Evolutionary conservation across 1,140 invertebrate species (phyloP).

Genomic region (Hypsibius dujardini): DNA sequence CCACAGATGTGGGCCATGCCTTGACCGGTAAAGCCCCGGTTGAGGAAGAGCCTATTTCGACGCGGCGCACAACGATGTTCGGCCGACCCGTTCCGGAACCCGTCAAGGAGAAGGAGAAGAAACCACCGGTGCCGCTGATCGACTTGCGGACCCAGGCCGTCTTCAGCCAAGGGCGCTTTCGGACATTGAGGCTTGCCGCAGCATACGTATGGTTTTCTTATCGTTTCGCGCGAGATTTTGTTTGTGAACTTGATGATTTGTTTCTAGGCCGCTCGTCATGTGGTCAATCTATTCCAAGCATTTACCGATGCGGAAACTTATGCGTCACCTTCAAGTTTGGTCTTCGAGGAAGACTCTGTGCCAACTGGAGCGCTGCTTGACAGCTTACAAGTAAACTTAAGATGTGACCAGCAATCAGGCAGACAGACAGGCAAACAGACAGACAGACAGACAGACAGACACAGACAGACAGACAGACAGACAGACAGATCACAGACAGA

Average conservation of each 20-base stretch:
- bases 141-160: neutral
- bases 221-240: neutral
- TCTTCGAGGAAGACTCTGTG: neutral
- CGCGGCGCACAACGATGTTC: neutral
- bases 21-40: neutral
- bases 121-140: neutral
- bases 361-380: neutral
- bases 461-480: no score
- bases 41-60: neutral
- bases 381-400: no score
- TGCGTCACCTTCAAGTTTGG: neutral
- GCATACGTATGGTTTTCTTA: neutral
- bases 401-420: no score
- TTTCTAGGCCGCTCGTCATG: conserved; percentile 7
- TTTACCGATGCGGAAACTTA: neutral
- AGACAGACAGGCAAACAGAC: no score
- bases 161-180: neutral
- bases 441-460: no score
- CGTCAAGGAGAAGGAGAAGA: neutral
- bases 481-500: no score
- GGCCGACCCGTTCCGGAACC: neutral
- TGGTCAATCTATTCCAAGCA: neutral
- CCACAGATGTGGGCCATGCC: neutral
- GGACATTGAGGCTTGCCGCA: neutral
- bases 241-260: neutral